phyloP scores from a whole-genome alignment of 2,113 vertebrate genomes.

The Chaetodon trifascialis region DNA sequence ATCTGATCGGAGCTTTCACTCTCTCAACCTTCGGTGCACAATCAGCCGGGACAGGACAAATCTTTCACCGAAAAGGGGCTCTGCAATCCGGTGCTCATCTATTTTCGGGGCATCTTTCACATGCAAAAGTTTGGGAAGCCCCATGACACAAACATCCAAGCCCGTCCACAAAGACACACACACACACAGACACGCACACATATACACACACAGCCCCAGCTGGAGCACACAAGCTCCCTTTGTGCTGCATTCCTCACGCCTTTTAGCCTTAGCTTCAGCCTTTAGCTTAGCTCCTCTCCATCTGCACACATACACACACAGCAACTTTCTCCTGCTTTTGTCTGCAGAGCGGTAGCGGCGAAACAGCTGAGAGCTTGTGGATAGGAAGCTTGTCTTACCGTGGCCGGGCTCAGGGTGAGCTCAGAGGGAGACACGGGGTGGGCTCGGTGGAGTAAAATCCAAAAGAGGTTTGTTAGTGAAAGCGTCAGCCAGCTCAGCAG shows the following conservation, averaged over 20 bases:
- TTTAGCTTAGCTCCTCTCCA: constrained; percentile 76
- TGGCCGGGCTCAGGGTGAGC: constrained; percentile 63
- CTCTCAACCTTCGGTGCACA: background rate
- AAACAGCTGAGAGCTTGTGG: constrained; percentile 60
- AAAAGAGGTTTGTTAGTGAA: constrained; percentile 56
- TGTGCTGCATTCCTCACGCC: constrained; percentile 82
- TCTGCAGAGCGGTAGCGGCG: constrained; percentile 62
- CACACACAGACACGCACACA: constrained; percentile 31
- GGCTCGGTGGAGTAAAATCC: constrained; percentile 69
- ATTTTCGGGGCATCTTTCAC: constrained; percentile 59
- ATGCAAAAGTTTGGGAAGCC: constrained; percentile 75
- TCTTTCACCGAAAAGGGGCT: constrained; percentile 16
- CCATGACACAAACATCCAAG: constrained; percentile 73
- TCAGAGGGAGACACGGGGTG: constrained; percentile 32
- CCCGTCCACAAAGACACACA: constrained; percentile 59
- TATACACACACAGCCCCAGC: constrained; percentile 68
- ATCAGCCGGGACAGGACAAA: constrained; percentile 10
- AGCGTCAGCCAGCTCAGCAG: constrained; percentile 83
- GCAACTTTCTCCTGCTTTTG: constrained; percentile 80
- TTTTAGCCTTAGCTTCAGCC: constrained; percentile 75
- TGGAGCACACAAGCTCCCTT: constrained; percentile 83
- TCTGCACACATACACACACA: constrained; percentile 63
- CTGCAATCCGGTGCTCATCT: constrained; percentile 18
- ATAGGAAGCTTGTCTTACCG: constrained; percentile 79
- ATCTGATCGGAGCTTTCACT: background rate